These are phyloP conservation scores for Drosophila paramelanica DNA, from an alignment of 2,888 invertebrate species.

Conservation along the genomic window DNA sequence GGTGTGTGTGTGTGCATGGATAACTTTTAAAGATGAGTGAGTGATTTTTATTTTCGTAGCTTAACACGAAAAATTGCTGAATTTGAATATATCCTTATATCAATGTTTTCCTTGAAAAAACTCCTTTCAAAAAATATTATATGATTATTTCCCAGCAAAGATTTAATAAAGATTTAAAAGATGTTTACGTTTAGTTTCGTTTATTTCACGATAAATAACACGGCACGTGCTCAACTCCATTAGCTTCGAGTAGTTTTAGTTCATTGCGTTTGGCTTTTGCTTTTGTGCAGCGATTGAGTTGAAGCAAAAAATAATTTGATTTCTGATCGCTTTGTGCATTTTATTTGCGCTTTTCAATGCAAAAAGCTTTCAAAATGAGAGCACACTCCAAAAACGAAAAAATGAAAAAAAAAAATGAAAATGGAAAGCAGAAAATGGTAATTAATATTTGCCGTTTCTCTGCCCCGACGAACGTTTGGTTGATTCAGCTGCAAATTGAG, in stretches of 20 bases:
- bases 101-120: too few species aligned
- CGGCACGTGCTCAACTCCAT: not conserved
- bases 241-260: not conserved
- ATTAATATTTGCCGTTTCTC: constrained; percentile 53
- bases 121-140: too few species aligned
- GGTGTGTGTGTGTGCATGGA: too few species aligned
- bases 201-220: not conserved
- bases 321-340: constrained; percentile 44
- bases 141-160: too few species aligned
- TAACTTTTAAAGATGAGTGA: not conserved
- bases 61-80: not conserved
- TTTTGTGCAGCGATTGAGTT: constrained; percentile 11
- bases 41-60: not conserved
- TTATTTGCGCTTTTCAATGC: constrained; percentile 14
- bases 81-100: not conserved
- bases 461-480: constrained; percentile 1
- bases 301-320: constrained; percentile 51
- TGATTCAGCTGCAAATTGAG: constrained; percentile 56
- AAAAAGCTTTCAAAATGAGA: constrained; percentile 1
- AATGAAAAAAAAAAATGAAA: not conserved
- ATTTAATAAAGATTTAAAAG: too few species aligned
- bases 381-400: not conserved
- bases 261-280: constrained; percentile 5
- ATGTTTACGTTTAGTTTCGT: too few species aligned
- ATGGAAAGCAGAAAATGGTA: constrained; percentile 29